Conservation (phyloP, 1,140 invertebrate species). For the Alviniconcha marisindica region DNA sequence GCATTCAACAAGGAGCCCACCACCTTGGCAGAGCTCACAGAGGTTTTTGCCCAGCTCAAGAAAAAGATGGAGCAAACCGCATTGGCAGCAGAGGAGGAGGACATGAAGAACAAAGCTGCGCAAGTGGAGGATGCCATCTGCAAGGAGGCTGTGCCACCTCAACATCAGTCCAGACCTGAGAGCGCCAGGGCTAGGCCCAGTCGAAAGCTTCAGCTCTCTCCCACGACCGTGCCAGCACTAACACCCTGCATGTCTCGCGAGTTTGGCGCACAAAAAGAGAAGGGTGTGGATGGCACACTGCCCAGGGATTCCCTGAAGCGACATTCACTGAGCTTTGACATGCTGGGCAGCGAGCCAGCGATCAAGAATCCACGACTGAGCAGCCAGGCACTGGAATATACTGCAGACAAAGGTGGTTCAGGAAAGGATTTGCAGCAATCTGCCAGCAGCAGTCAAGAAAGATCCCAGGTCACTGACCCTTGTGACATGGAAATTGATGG, state of each 20-base stretch:
- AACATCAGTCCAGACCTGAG: background rate
- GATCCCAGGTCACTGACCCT: too few relatives aligned
- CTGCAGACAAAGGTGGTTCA: background rate
- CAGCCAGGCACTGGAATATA: background rate
- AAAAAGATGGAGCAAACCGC: background rate
- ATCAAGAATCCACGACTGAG: background rate
- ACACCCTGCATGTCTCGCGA: too few relatives aligned
- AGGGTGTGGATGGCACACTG: background rate
- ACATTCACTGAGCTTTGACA: background rate
- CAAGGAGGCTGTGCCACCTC: background rate
- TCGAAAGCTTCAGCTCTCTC: background rate
- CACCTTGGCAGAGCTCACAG: slow-evolving; percentile 6
- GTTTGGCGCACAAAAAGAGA: background rate
- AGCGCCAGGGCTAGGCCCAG: background rate
- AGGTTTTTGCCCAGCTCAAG: background rate
- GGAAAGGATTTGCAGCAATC: background rate
- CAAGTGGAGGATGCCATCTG: too few relatives aligned
- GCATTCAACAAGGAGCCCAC: background rate
- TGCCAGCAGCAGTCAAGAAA: too few relatives aligned
- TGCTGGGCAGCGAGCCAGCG: too few relatives aligned
- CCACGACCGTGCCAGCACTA: background rate
- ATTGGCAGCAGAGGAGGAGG: background rate
- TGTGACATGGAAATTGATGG: too few relatives aligned
- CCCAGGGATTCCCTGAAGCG: background rate
- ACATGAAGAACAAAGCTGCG: background rate